These are phyloP conservation scores for Pyrocoelia pectoralis DNA, from an alignment of 2,888 invertebrate species.

Conservation along the genomic window DNA sequence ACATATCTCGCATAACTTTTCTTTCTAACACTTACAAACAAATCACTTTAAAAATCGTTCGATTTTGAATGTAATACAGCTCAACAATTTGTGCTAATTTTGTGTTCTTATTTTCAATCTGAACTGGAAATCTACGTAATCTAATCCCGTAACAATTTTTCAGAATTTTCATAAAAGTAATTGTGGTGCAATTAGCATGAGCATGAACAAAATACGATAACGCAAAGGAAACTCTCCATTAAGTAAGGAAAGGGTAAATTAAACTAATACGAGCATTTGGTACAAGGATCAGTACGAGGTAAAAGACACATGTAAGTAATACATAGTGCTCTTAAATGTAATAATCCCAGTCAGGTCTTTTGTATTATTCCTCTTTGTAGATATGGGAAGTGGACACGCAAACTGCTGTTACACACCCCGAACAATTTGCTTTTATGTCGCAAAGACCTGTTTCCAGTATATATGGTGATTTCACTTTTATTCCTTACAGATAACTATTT, in stretches of 20 bases:
- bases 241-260: not conserved
- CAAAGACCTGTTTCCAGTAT: conserved; percentile 29
- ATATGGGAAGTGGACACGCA: conserved; percentile 51
- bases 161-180: too few relatives aligned
- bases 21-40: too few relatives aligned
- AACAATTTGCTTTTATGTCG: conserved; percentile 40
- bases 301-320: conserved; percentile 33
- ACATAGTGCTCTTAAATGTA: conserved; percentile 52
- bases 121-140: too few relatives aligned
- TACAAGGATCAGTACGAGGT: conserved; percentile 22
- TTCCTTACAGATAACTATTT: conserved; percentile 27
- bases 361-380: conserved; percentile 49
- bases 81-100: too few relatives aligned
- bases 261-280: conserved; percentile 15
- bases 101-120: too few relatives aligned
- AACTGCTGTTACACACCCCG: conserved; percentile 36
- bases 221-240: too few relatives aligned
- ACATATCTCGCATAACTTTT: too few relatives aligned
- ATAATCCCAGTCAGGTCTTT: conserved; percentile 55
- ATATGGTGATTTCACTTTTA: conserved; percentile 38
- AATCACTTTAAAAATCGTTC: too few relatives aligned
- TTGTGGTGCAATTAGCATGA: too few relatives aligned
- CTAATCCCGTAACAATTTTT: too few relatives aligned
- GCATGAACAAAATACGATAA: too few relatives aligned
- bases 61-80: too few relatives aligned